These are phyloP conservation scores for Hoplostethus mediterraneus DNA, from an alignment of 2,797 vertebrate species.

Conservation along the genomic window DNA sequence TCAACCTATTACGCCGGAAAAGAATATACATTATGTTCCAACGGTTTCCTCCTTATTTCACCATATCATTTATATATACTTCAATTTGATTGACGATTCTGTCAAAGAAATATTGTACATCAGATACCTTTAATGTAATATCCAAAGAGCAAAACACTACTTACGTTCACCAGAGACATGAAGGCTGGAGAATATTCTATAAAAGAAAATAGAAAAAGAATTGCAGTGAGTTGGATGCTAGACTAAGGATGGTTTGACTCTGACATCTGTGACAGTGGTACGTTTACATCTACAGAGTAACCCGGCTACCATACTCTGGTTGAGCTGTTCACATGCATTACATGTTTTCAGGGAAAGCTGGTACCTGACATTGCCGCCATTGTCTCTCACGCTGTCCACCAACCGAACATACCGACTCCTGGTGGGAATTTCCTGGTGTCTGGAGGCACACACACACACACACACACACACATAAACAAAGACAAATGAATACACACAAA, in stretches of 20 bases:
- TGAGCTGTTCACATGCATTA: no score
- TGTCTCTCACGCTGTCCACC: slow-evolving; percentile 88
- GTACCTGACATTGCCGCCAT: slow-evolving; percentile 85
- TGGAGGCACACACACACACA: slow-evolving; percentile 37
- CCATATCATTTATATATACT: no score
- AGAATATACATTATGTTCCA: no score
- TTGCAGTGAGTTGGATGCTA: background rate
- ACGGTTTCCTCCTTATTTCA: no score
- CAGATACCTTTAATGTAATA: no score
- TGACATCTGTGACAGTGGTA: no score
- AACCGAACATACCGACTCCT: slow-evolving; percentile 89
- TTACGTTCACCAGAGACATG: slow-evolving; percentile 90
- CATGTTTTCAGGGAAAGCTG: background rate
- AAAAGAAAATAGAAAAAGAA: background rate
- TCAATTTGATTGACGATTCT: no score
- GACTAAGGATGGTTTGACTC: background rate
- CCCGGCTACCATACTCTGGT: no score
- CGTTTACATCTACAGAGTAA: no score
- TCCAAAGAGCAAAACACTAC: slow-evolving; percentile 48
- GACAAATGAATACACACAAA: background rate
- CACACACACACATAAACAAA: background rate
- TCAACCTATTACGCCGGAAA: no score
- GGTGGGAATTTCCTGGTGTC: slow-evolving; percentile 84
- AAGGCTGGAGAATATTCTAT: slow-evolving; percentile 88
- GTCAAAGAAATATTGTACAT: no score